Evolutionary conservation across 2,888 invertebrate genomes (phyloP).

Genomic region (Steinernema carpocapsae): DNA sequence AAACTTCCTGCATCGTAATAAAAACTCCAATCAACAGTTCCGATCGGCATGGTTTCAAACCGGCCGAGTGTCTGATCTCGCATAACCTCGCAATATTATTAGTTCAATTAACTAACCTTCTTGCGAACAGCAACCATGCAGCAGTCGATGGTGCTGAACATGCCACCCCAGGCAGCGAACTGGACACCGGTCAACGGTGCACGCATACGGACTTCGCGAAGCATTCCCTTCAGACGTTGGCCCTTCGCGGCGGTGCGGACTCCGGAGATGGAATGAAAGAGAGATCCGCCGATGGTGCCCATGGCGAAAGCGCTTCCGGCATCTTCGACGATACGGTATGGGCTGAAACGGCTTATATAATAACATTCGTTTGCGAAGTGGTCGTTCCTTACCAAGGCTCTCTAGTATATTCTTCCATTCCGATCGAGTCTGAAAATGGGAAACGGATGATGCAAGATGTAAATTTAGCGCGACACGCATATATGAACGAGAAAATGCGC

Average conservation of each 20-base stretch:
- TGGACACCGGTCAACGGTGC: constrained; percentile 73
- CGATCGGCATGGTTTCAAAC: too few relatives aligned
- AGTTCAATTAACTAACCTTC: constrained; percentile 44
- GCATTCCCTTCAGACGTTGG: constrained; percentile 42
- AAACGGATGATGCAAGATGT: too few relatives aligned
- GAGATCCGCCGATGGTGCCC: constrained; percentile 93
- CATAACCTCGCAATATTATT: too few relatives aligned
- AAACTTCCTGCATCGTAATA: neutral
- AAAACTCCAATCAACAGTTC: too few relatives aligned
- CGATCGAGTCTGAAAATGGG: neutral
- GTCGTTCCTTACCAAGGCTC: constrained; percentile 61
- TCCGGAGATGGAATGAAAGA: constrained; percentile 94
- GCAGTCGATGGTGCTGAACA: constrained; percentile 95
- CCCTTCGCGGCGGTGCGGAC: constrained; percentile 78
- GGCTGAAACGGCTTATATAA: constrained; percentile 73
- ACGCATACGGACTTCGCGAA: neutral
- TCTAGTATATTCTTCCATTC: constrained; percentile 67
- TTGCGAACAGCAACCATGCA: constrained; percentile 13
- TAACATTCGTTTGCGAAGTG: neutral
- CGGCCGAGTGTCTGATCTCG: too few relatives aligned
- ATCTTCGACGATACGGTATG: constrained; percentile 95
- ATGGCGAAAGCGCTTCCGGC: constrained; percentile 97
- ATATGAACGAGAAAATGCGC: too few relatives aligned
- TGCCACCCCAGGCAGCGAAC: constrained; percentile 96
- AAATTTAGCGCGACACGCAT: too few relatives aligned